Evolutionary conservation across 2,797 vertebrate genomes (phyloP), one percentile per base, ranked within the genome.

Genomic region (Poeciliopsis paucimaculata): DNA sequence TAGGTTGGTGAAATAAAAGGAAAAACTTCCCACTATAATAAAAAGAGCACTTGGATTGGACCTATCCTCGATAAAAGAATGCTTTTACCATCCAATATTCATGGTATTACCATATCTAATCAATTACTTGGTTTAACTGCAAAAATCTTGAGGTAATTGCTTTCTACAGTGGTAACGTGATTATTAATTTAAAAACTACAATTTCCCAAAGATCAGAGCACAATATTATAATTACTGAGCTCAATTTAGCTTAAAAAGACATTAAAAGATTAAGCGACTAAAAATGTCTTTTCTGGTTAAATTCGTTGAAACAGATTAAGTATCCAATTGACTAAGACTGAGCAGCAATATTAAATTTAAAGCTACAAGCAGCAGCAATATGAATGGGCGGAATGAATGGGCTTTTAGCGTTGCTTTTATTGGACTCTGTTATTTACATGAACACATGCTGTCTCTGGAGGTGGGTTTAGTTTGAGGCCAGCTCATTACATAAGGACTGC

Each of bases 401-500:
- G 53, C 73, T 82, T 76, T 83, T 53, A 72, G 57, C 49, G n/a
- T 70, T 78, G 71, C 83, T 82, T 85, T 72, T 82, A 82, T 82
- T 88, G 73, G 16, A 85, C 49, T 77, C 71, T 78, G 62, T 81
- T 80, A 89, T 91, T 91, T 91, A 80, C 80, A 79, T 91, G 83
- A 87, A 89, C 88, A 90, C 83, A 86, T 75, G 84, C 72, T 66
- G 74, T 85, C 83, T 90, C 77, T 15, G 16, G 83, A 72, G 86
- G 84, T 85, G 75, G 78, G 84, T 82, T 76, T 89, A 81, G 77
- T 89, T 90, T 86, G 70, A 3, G 83, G 87, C 83, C 68, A 84
- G 81, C 86, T 90, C 81, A 77, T 85, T 90, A 82, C 84, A 85
- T 86, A 74, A 89, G 84, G 88, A 83, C 78, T 80, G 81, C 80